Evolutionary conservation across 2,113 vertebrate species (phyloP), one percentile per base, ranked within the genome.

Genomic region (Petrocephalus microphthalmus): DNA sequence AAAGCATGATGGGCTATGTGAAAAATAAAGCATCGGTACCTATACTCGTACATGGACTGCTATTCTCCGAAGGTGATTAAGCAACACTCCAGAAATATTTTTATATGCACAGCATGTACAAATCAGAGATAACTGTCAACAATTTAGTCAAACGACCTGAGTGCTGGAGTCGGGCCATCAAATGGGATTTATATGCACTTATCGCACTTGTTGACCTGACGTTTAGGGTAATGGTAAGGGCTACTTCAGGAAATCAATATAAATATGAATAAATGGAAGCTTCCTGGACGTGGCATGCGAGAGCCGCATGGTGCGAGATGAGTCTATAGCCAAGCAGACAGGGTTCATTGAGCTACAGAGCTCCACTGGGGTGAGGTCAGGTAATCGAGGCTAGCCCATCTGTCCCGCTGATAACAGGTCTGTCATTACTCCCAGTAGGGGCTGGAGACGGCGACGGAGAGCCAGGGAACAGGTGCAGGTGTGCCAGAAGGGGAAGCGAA

Each of bases 401-500:
- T 54, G 84, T 85, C 45, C 84, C 52, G 10, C 45, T 85, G 49
- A 85, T 85, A 85, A 85, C 84, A 85, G 84, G 81, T 83, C 81
- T 85, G 84, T 53, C 84, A 53, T 25, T 29, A 53, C 84, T 85
- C 84, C 84, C 84, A 52, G 71, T 49, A 53, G 84, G 49, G 84
- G n/a, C 84, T 51, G 51, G 84, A 7, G 84, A 54, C 29, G 19
- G 81, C 2, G 52, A 42, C 52, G 0, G 22, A 54, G 15, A 85
- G 84, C 42, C 22, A 49, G 7, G 81, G 81, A 83, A 49, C 45
- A 49, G 42, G 22, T 37, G 52, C 84, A 54, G 51, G 8, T 54
- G 84, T 54, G 25, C 52, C 52, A 54, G 25, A 85, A 54, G 52
- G 51, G 3, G 45, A 52, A 25, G 8, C 8, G 22, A 29, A 49